Conservation (phyloP, 2,113 vertebrate genomes). For the Anser brachyrhynchus region DNA sequence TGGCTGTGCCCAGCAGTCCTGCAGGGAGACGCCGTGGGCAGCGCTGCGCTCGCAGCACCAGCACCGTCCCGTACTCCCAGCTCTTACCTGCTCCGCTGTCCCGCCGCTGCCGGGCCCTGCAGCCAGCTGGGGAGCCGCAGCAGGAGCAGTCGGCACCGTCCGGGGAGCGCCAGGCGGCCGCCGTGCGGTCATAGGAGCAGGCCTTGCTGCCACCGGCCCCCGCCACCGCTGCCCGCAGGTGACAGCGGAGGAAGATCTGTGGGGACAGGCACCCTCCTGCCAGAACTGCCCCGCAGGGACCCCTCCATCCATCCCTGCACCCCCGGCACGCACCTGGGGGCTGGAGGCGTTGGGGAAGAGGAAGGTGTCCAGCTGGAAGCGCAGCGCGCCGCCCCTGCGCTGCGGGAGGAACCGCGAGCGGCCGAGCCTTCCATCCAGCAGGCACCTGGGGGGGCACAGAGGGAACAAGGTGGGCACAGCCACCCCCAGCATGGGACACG, state of each 20-base stretch:
- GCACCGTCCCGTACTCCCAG: too few species aligned
- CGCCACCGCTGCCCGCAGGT: neutral
- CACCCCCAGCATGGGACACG: neutral
- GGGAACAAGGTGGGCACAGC: accelerated
- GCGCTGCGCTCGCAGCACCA: too few species aligned
- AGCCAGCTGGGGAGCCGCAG: neutral
- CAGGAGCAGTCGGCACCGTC: neutral
- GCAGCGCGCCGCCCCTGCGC: neutral
- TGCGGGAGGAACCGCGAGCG: neutral
- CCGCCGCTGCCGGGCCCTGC: neutral
- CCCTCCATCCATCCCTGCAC: accelerated
- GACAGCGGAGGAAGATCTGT: slow-evolving; percentile 25
- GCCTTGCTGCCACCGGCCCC: neutral
- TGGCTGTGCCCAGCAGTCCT: neutral
- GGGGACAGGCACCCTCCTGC: neutral
- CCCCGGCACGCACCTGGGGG: neutral
- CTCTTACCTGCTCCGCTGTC: accelerated
- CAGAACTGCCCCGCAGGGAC: too few species aligned
- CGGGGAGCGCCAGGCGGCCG: neutral
- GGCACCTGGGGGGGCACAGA: neutral
- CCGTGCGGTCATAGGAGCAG: neutral
- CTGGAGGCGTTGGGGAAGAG: neutral
- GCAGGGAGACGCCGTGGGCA: neutral
- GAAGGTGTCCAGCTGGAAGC: slow-evolving; percentile 33
- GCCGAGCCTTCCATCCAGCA: neutral